phyloP scores from a whole-genome alignment of 2,888 invertebrate species.

The Hirtodrosophila trivittata region DNA sequence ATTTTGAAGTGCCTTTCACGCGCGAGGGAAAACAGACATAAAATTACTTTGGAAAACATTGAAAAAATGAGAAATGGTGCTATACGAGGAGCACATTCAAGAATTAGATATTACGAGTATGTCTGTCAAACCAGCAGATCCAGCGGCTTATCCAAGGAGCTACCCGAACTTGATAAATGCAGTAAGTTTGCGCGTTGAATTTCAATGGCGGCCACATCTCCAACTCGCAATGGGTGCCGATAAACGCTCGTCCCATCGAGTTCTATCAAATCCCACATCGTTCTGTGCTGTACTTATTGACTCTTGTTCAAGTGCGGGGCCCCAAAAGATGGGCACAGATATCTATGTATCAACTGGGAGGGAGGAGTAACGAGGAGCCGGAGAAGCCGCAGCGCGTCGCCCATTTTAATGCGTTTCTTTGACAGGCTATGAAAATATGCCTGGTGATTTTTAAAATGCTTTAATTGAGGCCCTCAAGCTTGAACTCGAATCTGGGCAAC shows the following conservation, averaged over 20 bases:
- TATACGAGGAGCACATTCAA: constrained; percentile 63
- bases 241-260: constrained; percentile 34
- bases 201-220: constrained; percentile 69
- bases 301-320: constrained; percentile 69
- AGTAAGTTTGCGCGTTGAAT: constrained; percentile 80
- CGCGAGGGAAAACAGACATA: constrained; percentile 45
- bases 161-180: constrained; percentile 70
- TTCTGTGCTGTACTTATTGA: constrained; percentile 69
- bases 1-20: constrained; percentile 57
- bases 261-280: constrained; percentile 48
- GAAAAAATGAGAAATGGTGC: constrained; percentile 64
- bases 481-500: constrained; percentile 40
- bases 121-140: constrained; percentile 38
- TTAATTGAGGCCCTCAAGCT: constrained; percentile 68
- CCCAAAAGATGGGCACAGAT: constrained; percentile 24
- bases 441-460: constrained; percentile 76
- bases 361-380: too few species aligned
- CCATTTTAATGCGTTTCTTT: constrained; percentile 78
- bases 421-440: constrained; percentile 80
- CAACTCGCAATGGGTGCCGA: constrained; percentile 63
- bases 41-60: constrained; percentile 55
- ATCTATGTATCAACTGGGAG: constrained; percentile 1
- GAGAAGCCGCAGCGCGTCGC: constrained; percentile 49
- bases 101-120: constrained; percentile 19
- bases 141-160: constrained; percentile 23